Base-by-base conservation (phyloP, 1,140 invertebrate species). In the Anadara kagoshimensis region DNA sequence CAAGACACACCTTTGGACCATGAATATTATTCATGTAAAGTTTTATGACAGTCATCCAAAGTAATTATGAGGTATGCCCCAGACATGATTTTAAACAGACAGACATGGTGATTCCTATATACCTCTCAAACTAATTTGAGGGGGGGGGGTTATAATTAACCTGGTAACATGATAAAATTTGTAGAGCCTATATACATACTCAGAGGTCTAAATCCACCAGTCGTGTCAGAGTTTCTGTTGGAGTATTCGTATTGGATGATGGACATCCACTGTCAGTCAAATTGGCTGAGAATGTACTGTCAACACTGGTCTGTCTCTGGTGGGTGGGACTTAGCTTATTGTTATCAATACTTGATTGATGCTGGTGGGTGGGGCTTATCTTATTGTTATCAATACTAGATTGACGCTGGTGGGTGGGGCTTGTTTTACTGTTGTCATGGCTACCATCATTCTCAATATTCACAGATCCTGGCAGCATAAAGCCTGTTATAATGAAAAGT, bases 141-240 rank as follows among this genome's bases (percentile, higher is more conserved):
- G n/a, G n/a, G n/a, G n/a, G n/a, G n/a, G n/a, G n/a, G n/a, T n/a
- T n/a, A n/a, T n/a, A n/a, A n/a, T n/a, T n/a, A n/a, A n/a, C n/a
- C n/a, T n/a, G n/a, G n/a, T n/a, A n/a, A n/a, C n/a, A n/a, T n/a
- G n/a, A n/a, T n/a, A n/a, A n/a, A n/a, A n/a, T n/a, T n/a, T n/a
- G n/a, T n/a, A n/a, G n/a, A n/a, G n/a, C n/a, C n/a, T n/a, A n/a
- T 36, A 7, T 45, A 79, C 77, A 65, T 68, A 83, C 83, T 85
- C 10, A 85, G 61, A 56, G 83, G 83, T 72, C 81, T 69, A 61
- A 85, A 85, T 18, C 83, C 83, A 54, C 69, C 41, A 45, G 69
- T 66, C 8, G 58, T 36, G 22, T 64, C 43, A n/a, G 45, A 24
- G 61, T 51, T 12, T 69, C 66, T 10, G 45, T 26, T 7, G 74